phyloP scores from a whole-genome alignment of 2,797 vertebrate genomes.

The Oreochromis mossambicus region DNA sequence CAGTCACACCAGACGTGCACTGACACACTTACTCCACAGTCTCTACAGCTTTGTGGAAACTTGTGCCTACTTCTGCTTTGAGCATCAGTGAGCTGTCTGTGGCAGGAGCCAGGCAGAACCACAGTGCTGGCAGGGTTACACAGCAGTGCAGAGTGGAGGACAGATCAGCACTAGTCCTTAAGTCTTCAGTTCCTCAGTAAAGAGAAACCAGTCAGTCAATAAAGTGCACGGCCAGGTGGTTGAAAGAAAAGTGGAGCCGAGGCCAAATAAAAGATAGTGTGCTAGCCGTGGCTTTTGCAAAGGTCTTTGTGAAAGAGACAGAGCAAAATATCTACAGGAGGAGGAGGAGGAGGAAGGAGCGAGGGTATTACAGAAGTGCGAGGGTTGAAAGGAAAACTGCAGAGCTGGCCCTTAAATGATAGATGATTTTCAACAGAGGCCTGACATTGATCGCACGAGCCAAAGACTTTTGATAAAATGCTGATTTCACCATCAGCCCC shows the following conservation, averaged over 20 bases:
- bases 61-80: constrained; percentile 13
- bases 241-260: neutral
- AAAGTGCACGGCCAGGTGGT: constrained; percentile 2
- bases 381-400: constrained; percentile 14
- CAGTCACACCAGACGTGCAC: neutral
- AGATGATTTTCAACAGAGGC: constrained; percentile 27
- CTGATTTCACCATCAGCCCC: constrained; percentile 9
- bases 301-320: neutral
- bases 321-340: neutral
- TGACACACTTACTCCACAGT: neutral
- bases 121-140: constrained; percentile 22
- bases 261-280: constrained; percentile 8
- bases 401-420: constrained; percentile 18
- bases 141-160: neutral
- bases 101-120: constrained; percentile 23
- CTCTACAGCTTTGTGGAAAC: constrained; percentile 27
- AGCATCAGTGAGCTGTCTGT: constrained; percentile 16
- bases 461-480: neutral
- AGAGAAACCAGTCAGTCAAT: constrained; percentile 22
- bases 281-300: neutral
- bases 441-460: constrained; percentile 26
- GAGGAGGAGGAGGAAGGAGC: neutral
- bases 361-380: neutral
- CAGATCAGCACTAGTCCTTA: neutral
- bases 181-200: constrained; percentile 20